Evolutionary conservation across 1,140 invertebrate genomes (phyloP).

Genomic region (Drosophila nebulosa): DNA sequence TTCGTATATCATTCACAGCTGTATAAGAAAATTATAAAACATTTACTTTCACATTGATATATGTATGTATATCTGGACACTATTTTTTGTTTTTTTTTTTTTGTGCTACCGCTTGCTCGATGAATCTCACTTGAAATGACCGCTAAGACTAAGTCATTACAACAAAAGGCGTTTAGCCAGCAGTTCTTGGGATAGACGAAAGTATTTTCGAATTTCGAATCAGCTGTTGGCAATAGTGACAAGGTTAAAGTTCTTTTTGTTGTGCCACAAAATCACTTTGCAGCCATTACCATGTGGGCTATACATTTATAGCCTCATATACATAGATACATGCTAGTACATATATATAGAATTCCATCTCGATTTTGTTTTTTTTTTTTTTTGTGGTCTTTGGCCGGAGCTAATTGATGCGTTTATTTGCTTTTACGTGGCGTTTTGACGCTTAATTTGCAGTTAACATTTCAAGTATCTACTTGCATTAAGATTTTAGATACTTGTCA

Average conservation of each 20-base stretch:
- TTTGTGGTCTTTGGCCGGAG: slow-evolving; percentile 15
- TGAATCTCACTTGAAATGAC: slow-evolving; percentile 34
- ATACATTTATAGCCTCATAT: neutral
- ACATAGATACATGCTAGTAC: neutral
- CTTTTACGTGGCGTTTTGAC: neutral
- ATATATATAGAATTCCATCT: slow-evolving; percentile 20
- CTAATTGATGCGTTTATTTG: slow-evolving; percentile 62
- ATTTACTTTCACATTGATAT: neutral
- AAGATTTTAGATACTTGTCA: neutral
- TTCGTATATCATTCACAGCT: slow-evolving; percentile 20
- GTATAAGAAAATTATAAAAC: neutral
- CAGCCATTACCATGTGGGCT: neutral
- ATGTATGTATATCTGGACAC: neutral
- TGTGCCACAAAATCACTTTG: neutral
- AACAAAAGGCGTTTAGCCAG: slow-evolving; percentile 17
- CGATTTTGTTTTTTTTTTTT: no score
- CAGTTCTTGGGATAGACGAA: slow-evolving; percentile 33
- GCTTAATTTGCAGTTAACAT: slow-evolving; percentile 33
- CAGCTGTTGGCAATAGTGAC: slow-evolving; percentile 16
- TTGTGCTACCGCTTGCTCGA: slow-evolving; percentile 14
- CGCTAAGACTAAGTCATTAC: slow-evolving; percentile 27
- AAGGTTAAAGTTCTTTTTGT: slow-evolving; percentile 53
- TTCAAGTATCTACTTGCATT: slow-evolving; percentile 42
- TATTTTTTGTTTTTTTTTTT: neutral
- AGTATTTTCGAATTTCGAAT: slow-evolving; percentile 49